phyloP scores from a whole-genome alignment of 2,888 invertebrate species.

The Adineta ricciae region DNA sequence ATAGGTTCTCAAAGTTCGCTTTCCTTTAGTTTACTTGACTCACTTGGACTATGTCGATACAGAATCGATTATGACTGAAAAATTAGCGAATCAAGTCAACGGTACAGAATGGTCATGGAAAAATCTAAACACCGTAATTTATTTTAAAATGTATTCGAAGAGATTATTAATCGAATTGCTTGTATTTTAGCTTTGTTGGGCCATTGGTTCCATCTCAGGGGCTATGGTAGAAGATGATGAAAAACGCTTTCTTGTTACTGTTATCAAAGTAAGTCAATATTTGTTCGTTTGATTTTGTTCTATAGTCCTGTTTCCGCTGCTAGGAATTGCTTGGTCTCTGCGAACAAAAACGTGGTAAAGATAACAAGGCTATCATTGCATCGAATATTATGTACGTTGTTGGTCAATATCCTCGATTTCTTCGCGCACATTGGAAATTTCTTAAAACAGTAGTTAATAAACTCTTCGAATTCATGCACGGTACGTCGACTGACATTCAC shows the following conservation, averaged over 20 bases:
- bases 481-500: conserved; percentile 47
- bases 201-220: conserved; percentile 95
- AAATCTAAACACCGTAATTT: conserved; percentile 75
- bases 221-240: conserved; percentile 99
- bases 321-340: conserved; percentile 34
- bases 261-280: conserved; percentile 58
- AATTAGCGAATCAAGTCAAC: conserved; percentile 92
- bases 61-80: conserved; percentile 96
- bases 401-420: conserved; percentile 93
- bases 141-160: neutral
- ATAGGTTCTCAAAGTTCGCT: conserved; percentile 35
- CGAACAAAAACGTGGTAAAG: conserved; percentile 86
- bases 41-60: conserved; percentile 96
- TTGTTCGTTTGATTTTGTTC: neutral
- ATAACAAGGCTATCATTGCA: conserved; percentile 98
- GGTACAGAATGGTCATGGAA: conserved; percentile 99
- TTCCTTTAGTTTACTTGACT: conserved; percentile 71
- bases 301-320: neutral
- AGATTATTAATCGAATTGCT: conserved; percentile 12
- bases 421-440: conserved; percentile 99
- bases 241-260: conserved; percentile 92
- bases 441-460: conserved; percentile 99
- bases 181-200: conserved; percentile 73
- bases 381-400: conserved; percentile 99
- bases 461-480: conserved; percentile 98